Evolutionary conservation across 2,888 invertebrate genomes (phyloP).

Genomic region (Embidobia sp.): DNA sequence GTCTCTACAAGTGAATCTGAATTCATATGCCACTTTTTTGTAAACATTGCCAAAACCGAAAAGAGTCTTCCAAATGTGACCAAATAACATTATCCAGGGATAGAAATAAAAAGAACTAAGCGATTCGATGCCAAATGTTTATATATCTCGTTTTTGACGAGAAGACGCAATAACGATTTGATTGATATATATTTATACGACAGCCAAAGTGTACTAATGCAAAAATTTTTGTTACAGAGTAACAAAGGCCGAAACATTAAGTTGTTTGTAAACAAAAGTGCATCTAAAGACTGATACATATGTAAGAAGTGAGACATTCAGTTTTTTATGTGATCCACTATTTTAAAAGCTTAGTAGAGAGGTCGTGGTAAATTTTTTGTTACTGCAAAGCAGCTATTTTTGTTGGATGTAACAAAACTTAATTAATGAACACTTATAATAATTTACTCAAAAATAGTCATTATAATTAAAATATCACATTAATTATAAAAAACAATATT

Average conservation of each 20-base stretch:
- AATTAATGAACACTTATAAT: not conserved
- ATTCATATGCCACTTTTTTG: constrained; percentile 12
- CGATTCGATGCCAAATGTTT: constrained; percentile 12
- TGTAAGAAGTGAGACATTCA: constrained; percentile 72
- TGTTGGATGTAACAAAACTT: too few species aligned
- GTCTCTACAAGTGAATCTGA: not conserved
- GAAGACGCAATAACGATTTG: not conserved
- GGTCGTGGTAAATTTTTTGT: not conserved
- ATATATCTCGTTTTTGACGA: constrained; percentile 6
- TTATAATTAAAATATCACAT: constrained; percentile 2
- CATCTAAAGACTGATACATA: constrained; percentile 74
- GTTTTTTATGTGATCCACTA: constrained; percentile 1
- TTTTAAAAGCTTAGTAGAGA: not conserved
- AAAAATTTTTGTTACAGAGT: constrained; percentile 26
- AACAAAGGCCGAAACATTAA: not conserved
- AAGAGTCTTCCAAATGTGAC: constrained; percentile 71
- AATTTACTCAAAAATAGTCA: not conserved
- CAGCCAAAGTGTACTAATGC: constrained; percentile 6
- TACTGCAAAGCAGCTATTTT: not conserved
- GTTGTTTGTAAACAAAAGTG: constrained; percentile 57
- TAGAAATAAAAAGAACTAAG: constrained; percentile 30
- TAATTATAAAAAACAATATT: not conserved
- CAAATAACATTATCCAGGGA: constrained; percentile 31
- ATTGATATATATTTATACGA: constrained; percentile 4
- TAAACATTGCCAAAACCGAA: constrained; percentile 65